Evolutionary conservation across 2,113 vertebrate genomes (phyloP), one percentile per base, ranked within the genome.

Genomic region (Mustela nigripes): DNA sequence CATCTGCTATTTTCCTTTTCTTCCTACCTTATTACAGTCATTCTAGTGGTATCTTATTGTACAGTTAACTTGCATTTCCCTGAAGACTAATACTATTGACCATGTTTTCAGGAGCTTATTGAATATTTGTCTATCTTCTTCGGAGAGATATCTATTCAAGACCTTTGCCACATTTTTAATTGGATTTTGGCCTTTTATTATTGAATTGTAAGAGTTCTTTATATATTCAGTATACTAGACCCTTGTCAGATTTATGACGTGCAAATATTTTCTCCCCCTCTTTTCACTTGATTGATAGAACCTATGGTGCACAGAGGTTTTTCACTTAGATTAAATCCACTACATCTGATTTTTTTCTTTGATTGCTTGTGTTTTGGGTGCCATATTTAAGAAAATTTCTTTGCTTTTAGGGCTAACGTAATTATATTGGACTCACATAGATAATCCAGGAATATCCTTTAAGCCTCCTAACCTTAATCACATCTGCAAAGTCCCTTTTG

Each of bases 41-140:
- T 71, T 7, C 42, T 78, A 58, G 48, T 36, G 56, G 4, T 33
- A 39, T n/a, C 19, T 63, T 33, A 86, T 12, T 78, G 71, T 63
- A 19, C 7, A n/a, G 84, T 92, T 89, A 91, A 96, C 42, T 73
- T 92, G 48, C 42, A 73, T 73, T 84, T 89, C 45, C 16, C 11
- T 83, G 65, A 56, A 78, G 45, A 88, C 33, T 85, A 60, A 74
- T 56, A 53, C 62, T 10, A 16, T 42, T 91, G 60, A 79, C 33
- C 45, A 53, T 89, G 11, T 80, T 89, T 94, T 73, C 21, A 78
- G 82, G 56, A 56, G 4, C 16, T 58, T 89, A 56, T 28, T 67
- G 58, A 79, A 22, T 31, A 48, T 58, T 80, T n/a, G 2, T n/a
- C 22, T 21, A 79, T 78, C 58, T 82, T 76, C 50, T 71, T 69